These are phyloP conservation scores for Theristicus caerulescens DNA, from an alignment of 2,113 vertebrate species.

Conservation along the genomic window DNA sequence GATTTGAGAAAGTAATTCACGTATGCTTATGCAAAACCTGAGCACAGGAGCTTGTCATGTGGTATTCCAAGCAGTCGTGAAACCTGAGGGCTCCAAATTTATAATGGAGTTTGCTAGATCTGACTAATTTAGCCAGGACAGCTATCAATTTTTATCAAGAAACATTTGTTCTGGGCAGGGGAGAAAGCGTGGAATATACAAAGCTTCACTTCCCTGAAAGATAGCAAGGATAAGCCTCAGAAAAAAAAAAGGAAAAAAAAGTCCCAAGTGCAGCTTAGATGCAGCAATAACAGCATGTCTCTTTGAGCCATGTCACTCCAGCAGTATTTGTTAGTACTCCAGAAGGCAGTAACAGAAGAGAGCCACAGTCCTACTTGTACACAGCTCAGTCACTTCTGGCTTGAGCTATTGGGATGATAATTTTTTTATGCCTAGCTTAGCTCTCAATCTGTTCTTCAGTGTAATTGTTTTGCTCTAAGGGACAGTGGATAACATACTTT, in stretches of 20 bases:
- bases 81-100: background rate
- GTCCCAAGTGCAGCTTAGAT: background rate
- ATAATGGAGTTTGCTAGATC: background rate
- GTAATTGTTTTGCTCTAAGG: background rate
- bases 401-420: background rate
- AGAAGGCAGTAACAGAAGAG: background rate
- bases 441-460: background rate
- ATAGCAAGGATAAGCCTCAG: background rate
- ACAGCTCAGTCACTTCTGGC: background rate
- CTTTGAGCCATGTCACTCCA: background rate
- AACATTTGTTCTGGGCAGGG: background rate
- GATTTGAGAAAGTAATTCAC: background rate
- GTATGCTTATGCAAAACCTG: background rate
- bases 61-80: background rate
- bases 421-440: background rate
- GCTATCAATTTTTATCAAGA: background rate
- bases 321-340: background rate
- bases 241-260: background rate
- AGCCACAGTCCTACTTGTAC: background rate
- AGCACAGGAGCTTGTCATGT: rapidly evolving
- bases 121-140: background rate
- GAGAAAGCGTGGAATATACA: background rate
- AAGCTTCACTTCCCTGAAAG: background rate
- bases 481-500: background rate
- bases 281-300: background rate